Percentiles rank a stretch among this genome's conserved stretches.
Evolutionary conservation across 30 jellyfish, hydroid and myxozoan genomes (phyloP).

Genomic region (Chironex yamaguchii): DNA sequence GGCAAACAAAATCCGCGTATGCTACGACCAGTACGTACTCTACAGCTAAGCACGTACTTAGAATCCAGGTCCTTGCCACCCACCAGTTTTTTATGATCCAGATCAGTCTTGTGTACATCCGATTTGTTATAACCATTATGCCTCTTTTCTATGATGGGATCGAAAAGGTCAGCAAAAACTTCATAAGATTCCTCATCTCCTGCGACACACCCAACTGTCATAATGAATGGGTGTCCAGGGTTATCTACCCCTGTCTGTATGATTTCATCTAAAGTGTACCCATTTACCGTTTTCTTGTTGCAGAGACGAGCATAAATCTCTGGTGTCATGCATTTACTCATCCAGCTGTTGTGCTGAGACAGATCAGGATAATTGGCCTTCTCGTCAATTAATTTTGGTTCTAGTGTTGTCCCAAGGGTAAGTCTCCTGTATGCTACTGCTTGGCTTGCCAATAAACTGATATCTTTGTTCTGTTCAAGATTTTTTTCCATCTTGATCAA

Average conservation of each 20-base stretch:
- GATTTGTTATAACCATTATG: slow-evolving; percentile 80
- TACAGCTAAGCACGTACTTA: slow-evolving; percentile 72
- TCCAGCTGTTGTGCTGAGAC: slow-evolving; percentile 63
- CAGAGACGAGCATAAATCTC: slow-evolving; percentile 9
- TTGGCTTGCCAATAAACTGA: neutral
- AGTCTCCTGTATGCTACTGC: neutral
- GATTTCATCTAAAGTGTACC: slow-evolving; percentile 78
- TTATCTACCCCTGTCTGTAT: slow-evolving; percentile 94
- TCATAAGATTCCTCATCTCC: slow-evolving; percentile 90
- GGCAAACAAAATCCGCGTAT: slow-evolving; percentile 77
- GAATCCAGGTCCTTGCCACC: slow-evolving; percentile 86
- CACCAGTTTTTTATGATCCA: slow-evolving; percentile 65
- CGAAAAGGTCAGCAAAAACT: slow-evolving; percentile 72
- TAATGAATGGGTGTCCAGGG: slow-evolving; percentile 93
- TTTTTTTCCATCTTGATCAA: slow-evolving; percentile 64
- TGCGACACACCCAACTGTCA: slow-evolving; percentile 89
- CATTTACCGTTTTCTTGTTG: slow-evolving; percentile 62
- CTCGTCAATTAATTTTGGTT: neutral
- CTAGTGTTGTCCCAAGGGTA: neutral
- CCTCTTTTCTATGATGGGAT: slow-evolving; percentile 84
- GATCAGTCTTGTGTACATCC: slow-evolving; percentile 83
- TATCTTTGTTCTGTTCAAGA: slow-evolving; percentile 31
- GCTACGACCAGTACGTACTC: slow-evolving; percentile 88
- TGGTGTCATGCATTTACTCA: slow-evolving; percentile 56
- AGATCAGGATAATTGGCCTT: slow-evolving; percentile 63